A percentile compares a stretch with the other conserved stretches of the same genome.
Evolutionary conservation across 2,113 vertebrate species (phyloP).

Genomic region (Setophaga petechia): DNA sequence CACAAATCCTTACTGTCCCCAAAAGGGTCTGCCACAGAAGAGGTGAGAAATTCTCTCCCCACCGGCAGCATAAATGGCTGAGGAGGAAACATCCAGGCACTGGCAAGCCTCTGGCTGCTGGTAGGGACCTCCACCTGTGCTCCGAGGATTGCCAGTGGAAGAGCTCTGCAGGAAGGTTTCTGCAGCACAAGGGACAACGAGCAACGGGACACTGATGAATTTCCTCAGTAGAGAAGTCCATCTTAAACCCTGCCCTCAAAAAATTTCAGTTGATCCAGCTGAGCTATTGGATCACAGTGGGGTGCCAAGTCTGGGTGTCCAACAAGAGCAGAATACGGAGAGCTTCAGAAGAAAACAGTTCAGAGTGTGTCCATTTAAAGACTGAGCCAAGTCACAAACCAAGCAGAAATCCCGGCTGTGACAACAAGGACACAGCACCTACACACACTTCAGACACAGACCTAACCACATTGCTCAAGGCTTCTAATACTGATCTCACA

Average conservation of each 20-base stretch:
- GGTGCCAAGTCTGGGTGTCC: background rate
- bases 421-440: background rate
- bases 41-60: background rate
- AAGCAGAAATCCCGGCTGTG: background rate
- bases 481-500: background rate
- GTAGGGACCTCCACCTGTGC: background rate
- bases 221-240: background rate
- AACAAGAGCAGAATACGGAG: background rate
- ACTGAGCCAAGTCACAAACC: background rate
- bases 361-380: background rate
- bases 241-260: background rate
- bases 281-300: background rate
- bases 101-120: background rate
- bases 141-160: background rate
- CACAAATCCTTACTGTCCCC: background rate
- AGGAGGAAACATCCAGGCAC: background rate
- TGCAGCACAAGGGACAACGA: rapidly evolving
- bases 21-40: background rate
- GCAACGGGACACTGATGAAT: rapidly evolving
- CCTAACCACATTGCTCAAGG: background rate
- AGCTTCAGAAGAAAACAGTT: background rate
- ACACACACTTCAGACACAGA: background rate
- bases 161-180: background rate
- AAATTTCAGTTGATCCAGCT: background rate
- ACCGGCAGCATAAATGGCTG: background rate